Conservation (phyloP, 2,888 invertebrate genomes). For the Cheilosia grossa region DNA sequence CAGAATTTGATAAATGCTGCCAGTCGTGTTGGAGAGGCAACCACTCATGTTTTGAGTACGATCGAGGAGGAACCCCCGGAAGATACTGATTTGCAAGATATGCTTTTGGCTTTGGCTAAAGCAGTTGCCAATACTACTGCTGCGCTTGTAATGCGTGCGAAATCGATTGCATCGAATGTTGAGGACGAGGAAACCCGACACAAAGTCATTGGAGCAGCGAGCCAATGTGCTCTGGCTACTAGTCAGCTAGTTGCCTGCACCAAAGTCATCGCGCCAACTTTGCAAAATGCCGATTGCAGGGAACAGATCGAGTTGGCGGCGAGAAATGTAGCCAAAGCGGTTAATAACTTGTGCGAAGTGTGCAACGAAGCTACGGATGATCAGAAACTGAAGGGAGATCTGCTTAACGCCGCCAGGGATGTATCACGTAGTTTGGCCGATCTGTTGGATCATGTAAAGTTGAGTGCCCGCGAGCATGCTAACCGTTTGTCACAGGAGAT, state of each 20-base stretch:
- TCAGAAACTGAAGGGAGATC: conserved; percentile 87
- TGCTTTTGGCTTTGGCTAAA: conserved; percentile 96
- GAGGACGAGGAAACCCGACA: conserved; percentile 85
- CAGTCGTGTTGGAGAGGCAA: conserved; percentile 97
- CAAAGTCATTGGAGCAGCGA: conserved; percentile 96
- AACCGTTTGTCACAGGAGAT: conserved; percentile 89
- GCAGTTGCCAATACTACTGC: conserved; percentile 99
- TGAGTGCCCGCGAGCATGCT: conserved; percentile 87
- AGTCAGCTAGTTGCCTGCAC: conserved; percentile 99
- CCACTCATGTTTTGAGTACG: conserved; percentile 95
- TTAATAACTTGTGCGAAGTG: conserved; percentile 93
- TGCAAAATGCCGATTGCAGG: conserved; percentile 92
- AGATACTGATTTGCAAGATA: conserved; percentile 93
- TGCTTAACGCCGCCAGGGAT: conserved; percentile 93
- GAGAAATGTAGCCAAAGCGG: conserved; percentile 95
- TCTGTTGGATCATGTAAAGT: conserved; percentile 94
- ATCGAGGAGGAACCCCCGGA: conserved; percentile 96
- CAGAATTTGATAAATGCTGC: conserved; percentile 97
- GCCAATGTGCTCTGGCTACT: conserved; percentile 97
- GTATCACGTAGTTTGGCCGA: conserved; percentile 95
- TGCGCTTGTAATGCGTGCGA: conserved; percentile 96
- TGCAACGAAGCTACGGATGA: conserved; percentile 90
- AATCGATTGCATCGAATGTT: conserved; percentile 96
- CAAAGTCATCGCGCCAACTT: conserved; percentile 94
- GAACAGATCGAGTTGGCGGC: conserved; percentile 96